Base-by-base conservation (phyloP, 2,113 vertebrate species). In the Ictalurus furcatus region DNA sequence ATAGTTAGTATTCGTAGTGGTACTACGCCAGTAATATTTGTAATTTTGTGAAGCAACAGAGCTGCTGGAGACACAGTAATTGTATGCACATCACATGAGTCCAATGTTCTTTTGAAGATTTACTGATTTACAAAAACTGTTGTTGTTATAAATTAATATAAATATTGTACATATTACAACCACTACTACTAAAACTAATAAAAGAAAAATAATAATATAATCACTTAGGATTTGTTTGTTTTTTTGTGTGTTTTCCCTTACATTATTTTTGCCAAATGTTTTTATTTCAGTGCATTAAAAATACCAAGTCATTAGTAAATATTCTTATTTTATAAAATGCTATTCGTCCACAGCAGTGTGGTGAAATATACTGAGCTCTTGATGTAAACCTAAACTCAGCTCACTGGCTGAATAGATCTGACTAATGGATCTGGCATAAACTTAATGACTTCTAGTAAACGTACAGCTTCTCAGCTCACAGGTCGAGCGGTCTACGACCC, bases 401-500 rank as follows among this genome's bases (percentile, higher is more conserved):
- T 37, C 30, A 59, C 54, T 34, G 19, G 34, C 44, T 40, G 54
- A 74, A 59, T 4, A 28, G 34, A 4, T 40, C 48, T 6, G 17
- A 30, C 25, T 52, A 65, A 21, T 23, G 28, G 58, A 48, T 87
- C 61, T 34, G 1, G 25, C 8, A 61, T 71, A 63, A 58, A 37
- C 25, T 12, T 16, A 1, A 16, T 44, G 71, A 63, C 56, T 61
- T 65, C n/a, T 56, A 63, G 69, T 79, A 67, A 40, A 52, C 25
- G 19, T 65, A 82, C 83, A 52, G 37, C 58, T 44, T 52, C 28
- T n/a, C 63, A 40, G 52, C 87, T 58, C 74, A 7, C 79, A 83
- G 73, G 48, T 30, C 19, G 37, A 37, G 84, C 21, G 56, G 63
- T 61, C 54, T 65, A 86, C 48, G 91, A 91, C 91, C 94, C 91